These are phyloP conservation scores for Stegostoma tigrinum DNA, from an alignment of 2,113 vertebrate species.

Conservation along the genomic window DNA sequence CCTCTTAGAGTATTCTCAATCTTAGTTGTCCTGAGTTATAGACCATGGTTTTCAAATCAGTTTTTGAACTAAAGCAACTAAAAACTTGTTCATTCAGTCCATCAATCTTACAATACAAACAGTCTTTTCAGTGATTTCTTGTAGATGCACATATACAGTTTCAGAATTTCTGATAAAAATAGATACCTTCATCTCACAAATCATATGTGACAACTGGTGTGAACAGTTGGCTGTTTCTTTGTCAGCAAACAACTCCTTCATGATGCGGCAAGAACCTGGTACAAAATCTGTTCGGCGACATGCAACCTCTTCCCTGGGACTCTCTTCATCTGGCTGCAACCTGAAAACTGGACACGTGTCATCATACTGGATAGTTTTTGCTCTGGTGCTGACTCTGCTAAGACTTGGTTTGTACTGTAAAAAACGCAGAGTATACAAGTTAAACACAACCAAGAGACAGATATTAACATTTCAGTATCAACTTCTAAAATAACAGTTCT, in stretches of 20 bases:
- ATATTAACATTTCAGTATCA: neutral
- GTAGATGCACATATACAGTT: neutral
- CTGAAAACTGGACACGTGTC: conserved; percentile 40
- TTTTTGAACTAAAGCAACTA: neutral
- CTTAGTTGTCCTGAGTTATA: neutral
- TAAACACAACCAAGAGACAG: neutral
- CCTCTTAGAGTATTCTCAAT: neutral
- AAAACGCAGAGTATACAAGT: neutral
- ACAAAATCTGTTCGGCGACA: conserved; percentile 39
- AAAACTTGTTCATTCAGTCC: neutral
- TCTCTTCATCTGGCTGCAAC: conserved; percentile 29
- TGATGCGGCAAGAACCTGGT: conserved; percentile 40
- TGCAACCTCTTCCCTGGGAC: neutral
- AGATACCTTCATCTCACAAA: conserved; percentile 39
- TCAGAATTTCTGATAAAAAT: neutral
- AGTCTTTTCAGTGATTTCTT: neutral
- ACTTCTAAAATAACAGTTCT: neutral
- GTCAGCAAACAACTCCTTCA: conserved; percentile 40
- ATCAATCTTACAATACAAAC: neutral
- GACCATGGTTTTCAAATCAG: neutral
- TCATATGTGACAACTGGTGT: conserved; percentile 35
- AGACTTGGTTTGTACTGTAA: neutral
- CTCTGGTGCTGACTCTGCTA: neutral
- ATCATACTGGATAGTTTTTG: neutral
- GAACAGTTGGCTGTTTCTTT: conserved; percentile 37